Evolutionary conservation across 1,140 invertebrate genomes (phyloP).

Genomic region (Drosophila yakuba): DNA sequence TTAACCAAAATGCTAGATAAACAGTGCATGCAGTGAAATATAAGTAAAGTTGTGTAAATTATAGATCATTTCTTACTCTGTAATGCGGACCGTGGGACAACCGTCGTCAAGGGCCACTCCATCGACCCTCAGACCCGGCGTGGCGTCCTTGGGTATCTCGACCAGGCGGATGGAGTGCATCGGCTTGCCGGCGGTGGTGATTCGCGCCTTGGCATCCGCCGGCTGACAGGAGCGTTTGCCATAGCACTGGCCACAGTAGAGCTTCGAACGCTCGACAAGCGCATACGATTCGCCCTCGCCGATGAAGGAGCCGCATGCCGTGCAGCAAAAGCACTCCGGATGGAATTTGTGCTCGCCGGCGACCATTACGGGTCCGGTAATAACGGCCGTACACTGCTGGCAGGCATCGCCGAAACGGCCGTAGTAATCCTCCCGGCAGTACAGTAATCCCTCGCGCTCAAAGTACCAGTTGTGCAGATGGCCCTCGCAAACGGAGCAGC

Average conservation of each 20-base stretch:
- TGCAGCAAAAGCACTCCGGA: conserved; percentile 96
- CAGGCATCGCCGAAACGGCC: conserved; percentile 94
- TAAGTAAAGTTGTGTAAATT: background rate
- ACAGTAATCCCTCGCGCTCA: conserved; percentile 95
- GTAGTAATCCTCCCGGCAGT: conserved; percentile 96
- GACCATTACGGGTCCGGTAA: conserved; percentile 97
- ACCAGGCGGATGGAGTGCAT: conserved; percentile 92
- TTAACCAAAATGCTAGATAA: too few species aligned
- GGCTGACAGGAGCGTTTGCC: conserved; percentile 85
- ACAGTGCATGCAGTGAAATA: background rate
- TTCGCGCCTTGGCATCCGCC: conserved; percentile 55
- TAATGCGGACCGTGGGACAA: conserved; percentile 79
- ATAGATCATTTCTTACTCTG: conserved; percentile 61
- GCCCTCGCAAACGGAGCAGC: conserved; percentile 94
- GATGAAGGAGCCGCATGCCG: conserved; percentile 92
- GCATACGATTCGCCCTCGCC: conserved; percentile 97
- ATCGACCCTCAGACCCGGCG: conserved; percentile 87
- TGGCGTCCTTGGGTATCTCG: conserved; percentile 88
- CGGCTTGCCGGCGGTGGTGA: conserved; percentile 85
- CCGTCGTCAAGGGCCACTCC: conserved; percentile 83
- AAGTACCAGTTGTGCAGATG: conserved; percentile 95
- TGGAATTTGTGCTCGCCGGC: conserved; percentile 97
- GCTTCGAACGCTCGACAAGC: conserved; percentile 93
- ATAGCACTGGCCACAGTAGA: conserved; percentile 92
- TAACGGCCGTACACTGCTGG: conserved; percentile 93